Evolutionary conservation across 2,888 invertebrate genomes (phyloP), one percentile per base, ranked within the genome.

Genomic region (Ichneumon xanthorius): DNA sequence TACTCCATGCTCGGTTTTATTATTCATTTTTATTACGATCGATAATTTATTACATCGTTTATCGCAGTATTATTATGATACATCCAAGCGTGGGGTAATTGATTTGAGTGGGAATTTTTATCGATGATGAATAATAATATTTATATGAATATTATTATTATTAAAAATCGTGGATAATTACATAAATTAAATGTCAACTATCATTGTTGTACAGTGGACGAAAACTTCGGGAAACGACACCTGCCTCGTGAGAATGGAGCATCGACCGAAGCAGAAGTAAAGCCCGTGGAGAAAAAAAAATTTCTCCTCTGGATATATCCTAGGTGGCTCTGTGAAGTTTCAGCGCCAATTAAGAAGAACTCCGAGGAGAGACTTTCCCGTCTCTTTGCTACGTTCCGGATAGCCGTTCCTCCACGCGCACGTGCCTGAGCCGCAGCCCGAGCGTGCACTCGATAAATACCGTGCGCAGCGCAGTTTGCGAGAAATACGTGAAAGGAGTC

Each of bases 291-390:
- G 11, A 55, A 22, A 55, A 50, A 85, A 87, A 87, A 87, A 86
- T 88, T 88, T 88, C 88, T 88, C 88, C 77, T 40, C 63, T 16
- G 6, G 30, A 6, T 33, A 33, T 72, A 65, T 30, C 4, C 45
- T 71, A 70, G 79, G 61, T 58, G 80, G 53, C 70, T 85, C 82
- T 81, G 84, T 77, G 81, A 82, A 82, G 87, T 89, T 88, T 85
- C 88, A 85, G 84, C 81, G 78, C 83, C 89, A 88, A 88, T 91
- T 89, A 90, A 85, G 83, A 88, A 80, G 86, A 88, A 87, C 77
- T 85, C 80, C 67, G 68, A 22, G 40, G 63, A 75, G 79, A 86
- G 81, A 90, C 90, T 91, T 91, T 91, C 91, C 88, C 90, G 87
- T 80, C 76, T 76, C 63, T 67, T 65, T 68, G 73, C 55, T 37